Evolutionary conservation across 2,797 vertebrate genomes (phyloP).

Genomic region (Yasuhikotakia modesta): DNA sequence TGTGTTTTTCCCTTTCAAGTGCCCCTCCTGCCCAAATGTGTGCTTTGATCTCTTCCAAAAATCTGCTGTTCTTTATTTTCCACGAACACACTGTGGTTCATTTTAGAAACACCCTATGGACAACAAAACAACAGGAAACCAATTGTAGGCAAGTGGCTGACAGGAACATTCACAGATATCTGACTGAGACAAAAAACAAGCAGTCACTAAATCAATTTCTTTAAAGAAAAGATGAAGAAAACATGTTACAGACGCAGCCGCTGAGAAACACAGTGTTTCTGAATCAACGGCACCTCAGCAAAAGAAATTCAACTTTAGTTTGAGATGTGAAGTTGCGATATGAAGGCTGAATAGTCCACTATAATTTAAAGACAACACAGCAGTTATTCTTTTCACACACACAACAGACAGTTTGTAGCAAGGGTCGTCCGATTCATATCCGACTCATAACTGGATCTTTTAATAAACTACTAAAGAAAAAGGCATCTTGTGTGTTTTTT

Average conservation of each 20-base stretch:
- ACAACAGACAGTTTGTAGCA: neutral
- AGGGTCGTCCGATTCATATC: too few relatives aligned
- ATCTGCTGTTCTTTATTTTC: neutral
- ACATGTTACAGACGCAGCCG: neutral
- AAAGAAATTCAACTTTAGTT: neutral
- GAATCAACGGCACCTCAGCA: neutral
- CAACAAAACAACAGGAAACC: constrained; percentile 14
- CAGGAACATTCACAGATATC: neutral
- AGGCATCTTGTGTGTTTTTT: too few relatives aligned
- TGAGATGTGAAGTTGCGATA: neutral
- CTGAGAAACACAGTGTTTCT: neutral
- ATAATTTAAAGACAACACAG: neutral
- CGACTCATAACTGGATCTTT: too few relatives aligned
- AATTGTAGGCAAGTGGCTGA: constrained; percentile 14
- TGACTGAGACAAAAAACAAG: constrained; percentile 20
- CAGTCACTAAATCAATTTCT: constrained; percentile 32
- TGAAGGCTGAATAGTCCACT: neutral
- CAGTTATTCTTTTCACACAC: neutral
- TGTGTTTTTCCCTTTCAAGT: too few relatives aligned
- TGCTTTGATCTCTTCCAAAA: constrained; percentile 7
- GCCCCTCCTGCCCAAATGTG: neutral
- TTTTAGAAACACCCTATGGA: neutral
- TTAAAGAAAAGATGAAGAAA: neutral
- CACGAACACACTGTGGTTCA: neutral
- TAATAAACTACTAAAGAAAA: too few relatives aligned